Base-by-base conservation (phyloP, 1,140 invertebrate species). In the Phymorhynchus buccinoides region DNA sequence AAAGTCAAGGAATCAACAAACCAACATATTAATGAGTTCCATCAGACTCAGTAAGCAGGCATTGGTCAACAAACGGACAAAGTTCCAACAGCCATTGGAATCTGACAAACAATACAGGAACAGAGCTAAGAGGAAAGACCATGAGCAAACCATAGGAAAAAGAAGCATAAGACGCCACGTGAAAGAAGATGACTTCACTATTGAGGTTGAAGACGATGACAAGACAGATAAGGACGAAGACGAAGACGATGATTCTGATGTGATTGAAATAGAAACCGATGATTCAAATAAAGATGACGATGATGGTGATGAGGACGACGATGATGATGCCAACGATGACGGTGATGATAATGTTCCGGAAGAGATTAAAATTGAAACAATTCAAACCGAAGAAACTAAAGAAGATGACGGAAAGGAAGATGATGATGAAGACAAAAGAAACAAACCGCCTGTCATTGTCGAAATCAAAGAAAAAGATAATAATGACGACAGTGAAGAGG, bases 251-350 rank as follows among this genome's bases (percentile, higher is more conserved):
- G n/a, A n/a, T n/a, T n/a, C n/a, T n/a, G n/a, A n/a, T n/a, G n/a
- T n/a, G n/a, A n/a, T n/a, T n/a, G n/a, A n/a, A n/a, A n/a, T n/a
- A n/a, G n/a, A n/a, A n/a, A n/a, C n/a, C n/a, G n/a, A n/a, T n/a
- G n/a, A n/a, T n/a, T n/a, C n/a, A n/a, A n/a, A n/a, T n/a, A n/a
- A n/a, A 30, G 79, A 39, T 52, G 79, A 80, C 30, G 79, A 80
- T 52, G 79, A 80, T 3, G 79, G 56, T 3, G 79, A 52, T 18
- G n/a, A n/a, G n/a, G n/a, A n/a, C n/a, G n/a, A n/a, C n/a, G 79
- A 52, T 52, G 79, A 80, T 52, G 79, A n/a, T n/a, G n/a, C n/a
- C n/a, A n/a, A n/a, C n/a, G n/a, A n/a, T n/a, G n/a, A n/a, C n/a
- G n/a, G n/a, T n/a, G n/a, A n/a, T n/a, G n/a, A n/a, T n/a, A n/a